phyloP scores from a whole-genome alignment of 2,797 vertebrate species.

The Amniataba percoides region DNA sequence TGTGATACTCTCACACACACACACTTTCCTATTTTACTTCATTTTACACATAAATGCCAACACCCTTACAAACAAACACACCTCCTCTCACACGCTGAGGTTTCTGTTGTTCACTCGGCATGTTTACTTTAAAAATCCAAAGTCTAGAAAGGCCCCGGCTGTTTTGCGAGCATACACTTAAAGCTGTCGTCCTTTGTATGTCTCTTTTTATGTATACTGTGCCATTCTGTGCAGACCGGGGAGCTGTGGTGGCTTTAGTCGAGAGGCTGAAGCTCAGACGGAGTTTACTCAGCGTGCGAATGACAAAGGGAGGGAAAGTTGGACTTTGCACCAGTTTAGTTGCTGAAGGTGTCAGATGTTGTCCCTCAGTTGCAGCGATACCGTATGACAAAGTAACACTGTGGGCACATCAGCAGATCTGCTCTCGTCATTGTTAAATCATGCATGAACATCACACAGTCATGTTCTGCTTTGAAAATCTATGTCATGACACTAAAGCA shows the following conservation, averaged over 20 bases:
- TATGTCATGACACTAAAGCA: constrained; percentile 4
- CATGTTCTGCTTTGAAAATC: constrained; percentile 8
- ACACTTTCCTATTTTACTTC: neutral
- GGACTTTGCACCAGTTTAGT: neutral
- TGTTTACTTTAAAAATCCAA: constrained; percentile 6
- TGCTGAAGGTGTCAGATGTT: neutral
- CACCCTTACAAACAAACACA: neutral
- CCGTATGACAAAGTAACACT: neutral
- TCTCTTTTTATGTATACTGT: neutral
- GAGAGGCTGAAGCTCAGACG: constrained; percentile 13
- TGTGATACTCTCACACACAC: neutral
- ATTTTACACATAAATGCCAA: neutral
- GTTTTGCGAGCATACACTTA: neutral
- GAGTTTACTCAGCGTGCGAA: constrained; percentile 4
- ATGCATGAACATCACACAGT: constrained; percentile 1
- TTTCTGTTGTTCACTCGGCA: neutral
- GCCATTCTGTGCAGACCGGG: neutral
- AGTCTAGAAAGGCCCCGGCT: neutral
- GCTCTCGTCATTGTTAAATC: neutral
- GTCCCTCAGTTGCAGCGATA: neutral
- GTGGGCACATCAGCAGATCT: constrained; percentile 1
- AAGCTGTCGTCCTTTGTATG: neutral
- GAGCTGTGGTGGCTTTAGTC: constrained; percentile 9
- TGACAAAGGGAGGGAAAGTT: neutral
- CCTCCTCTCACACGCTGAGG: neutral